phyloP scores from a whole-genome alignment of 2,113 vertebrate genomes.

The Cichladusa arquata region DNA sequence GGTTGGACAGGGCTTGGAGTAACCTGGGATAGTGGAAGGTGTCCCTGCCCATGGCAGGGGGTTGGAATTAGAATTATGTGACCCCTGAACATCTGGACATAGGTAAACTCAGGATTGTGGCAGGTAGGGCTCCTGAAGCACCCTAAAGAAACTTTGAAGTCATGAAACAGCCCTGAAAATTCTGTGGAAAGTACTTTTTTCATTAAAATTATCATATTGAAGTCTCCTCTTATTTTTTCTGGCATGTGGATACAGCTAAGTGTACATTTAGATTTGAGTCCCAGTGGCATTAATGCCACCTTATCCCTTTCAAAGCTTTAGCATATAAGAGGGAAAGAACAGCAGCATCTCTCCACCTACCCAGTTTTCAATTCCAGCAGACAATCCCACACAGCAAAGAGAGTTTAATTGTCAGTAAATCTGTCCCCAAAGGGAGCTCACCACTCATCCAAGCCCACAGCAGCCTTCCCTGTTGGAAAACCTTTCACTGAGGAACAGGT shows the following conservation, averaged over 20 bases:
- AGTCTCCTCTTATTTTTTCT: background rate
- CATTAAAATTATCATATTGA: background rate
- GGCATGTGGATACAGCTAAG: accelerated
- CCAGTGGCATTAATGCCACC: background rate
- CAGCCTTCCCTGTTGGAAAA: background rate
- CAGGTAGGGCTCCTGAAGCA: background rate
- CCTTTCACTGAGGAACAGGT: background rate
- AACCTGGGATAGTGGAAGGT: background rate
- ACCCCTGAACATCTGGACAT: background rate
- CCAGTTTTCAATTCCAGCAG: background rate
- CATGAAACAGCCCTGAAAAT: background rate
- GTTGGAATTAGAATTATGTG: background rate
- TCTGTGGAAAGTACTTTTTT: background rate
- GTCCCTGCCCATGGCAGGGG: background rate
- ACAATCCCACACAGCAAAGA: background rate
- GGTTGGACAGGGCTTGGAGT: accelerated
- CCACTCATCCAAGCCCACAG: background rate
- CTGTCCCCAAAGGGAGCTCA: background rate
- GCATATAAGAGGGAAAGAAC: background rate
- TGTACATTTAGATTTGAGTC: background rate
- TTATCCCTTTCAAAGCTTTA: background rate
- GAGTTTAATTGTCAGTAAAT: background rate
- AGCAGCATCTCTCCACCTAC: background rate
- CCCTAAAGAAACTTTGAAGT: background rate
- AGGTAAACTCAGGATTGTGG: background rate